Evolutionary conservation across 2,113 vertebrate genomes (phyloP), one percentile per base, ranked within the genome.

Genomic region (Entomyzon cyanotis): DNA sequence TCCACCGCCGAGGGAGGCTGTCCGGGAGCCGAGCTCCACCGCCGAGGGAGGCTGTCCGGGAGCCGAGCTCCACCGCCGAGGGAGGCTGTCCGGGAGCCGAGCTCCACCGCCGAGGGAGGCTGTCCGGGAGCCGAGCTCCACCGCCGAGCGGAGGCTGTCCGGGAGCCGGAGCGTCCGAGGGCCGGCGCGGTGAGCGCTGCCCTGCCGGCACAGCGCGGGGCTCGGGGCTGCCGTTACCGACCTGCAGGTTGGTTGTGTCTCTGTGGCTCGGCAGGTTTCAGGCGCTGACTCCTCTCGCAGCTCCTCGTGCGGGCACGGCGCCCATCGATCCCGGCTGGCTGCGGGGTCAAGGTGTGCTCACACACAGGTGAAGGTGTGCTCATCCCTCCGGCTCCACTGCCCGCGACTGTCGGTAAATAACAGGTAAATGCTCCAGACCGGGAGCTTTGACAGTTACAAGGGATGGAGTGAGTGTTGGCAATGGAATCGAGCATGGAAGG

Each of bases 231-330:
- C 9, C 30, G 7, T 35, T 53, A 4, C 4, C 7, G 5, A 5
- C 0, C 16, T 11, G 5, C 37, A 22, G 53, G 22, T 17, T 0
- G 11, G 15, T 33, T 3, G 41, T 4, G 1, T 8, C 5, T 19
- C 41, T 15, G 58, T 7, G 50, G 0, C 19, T 15, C 69, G 21
- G 39, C 70, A 3, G 42, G 42, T 3, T 2, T 0, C 19, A 1
- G 42, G 15, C 10, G 42, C 0, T 52, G 42, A 16, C 46, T 60
- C n/a, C 41, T 28, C 10, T 12, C 14, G 13, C 65, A 0, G 42
- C 23, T 4, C 0, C 42, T 33, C 15, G 33, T 10, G 18, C 64
- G 2, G 65, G 42, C 30, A 11, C 63, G 44, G 55, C 49, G 49
- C 31, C 67, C 67, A 0, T 27, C 27, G 27, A 1, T 22, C 21